Evolutionary conservation across 2,113 vertebrate species (phyloP), one percentile per base, ranked within the genome.

Genomic region (Callionymus lyra): DNA sequence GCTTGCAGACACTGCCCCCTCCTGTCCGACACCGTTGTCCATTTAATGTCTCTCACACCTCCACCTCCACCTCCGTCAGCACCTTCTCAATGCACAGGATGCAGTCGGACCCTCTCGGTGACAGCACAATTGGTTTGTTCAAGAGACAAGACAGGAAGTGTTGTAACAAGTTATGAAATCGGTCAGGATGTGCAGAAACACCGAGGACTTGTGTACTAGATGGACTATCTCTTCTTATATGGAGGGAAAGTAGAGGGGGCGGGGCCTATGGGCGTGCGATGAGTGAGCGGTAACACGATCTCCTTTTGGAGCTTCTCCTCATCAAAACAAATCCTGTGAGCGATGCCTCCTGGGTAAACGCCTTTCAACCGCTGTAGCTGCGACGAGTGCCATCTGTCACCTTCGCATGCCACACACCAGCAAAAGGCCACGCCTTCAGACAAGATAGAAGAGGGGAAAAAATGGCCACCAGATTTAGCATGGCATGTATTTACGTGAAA

Each of bases 291-390:
- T 84, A 84, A 86, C 6, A 10, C 12, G 49, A 84, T 79, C 76
- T 79, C 80, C 78, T 81, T 81, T 84, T 81, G 76, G 69, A 70
- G 70, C 56, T 81, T 42, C 65, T 70, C 65, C 65, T 77, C 78
- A 68, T 82, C 83, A 74, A 86, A 85, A 84, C 81, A 84, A 82
- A 80, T 71, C 63, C 63, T 16, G 55, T 33, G 63, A 73, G 79
- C 78, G 63, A 52, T 76, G 83, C 77, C 81, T 83, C 77, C 76
- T 81, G 81, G 83, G 76, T 81, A 84, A 83, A 84, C 72, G 65
- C 53, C 72, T 65, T 74, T 68, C 34, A 43, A 79, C 59, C 42
- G 31, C 70, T 45, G 55, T 60, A 58, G 63, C 66, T 70, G 68
- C 74, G 80, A 84, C 77, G 58, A 67, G 58, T 16, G 55, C 79